Percentiles rank a stretch among this genome's conserved stretches.
Evolutionary conservation across 2,888 invertebrate species (phyloP).

Genomic region (Eupithecia centaureata): DNA sequence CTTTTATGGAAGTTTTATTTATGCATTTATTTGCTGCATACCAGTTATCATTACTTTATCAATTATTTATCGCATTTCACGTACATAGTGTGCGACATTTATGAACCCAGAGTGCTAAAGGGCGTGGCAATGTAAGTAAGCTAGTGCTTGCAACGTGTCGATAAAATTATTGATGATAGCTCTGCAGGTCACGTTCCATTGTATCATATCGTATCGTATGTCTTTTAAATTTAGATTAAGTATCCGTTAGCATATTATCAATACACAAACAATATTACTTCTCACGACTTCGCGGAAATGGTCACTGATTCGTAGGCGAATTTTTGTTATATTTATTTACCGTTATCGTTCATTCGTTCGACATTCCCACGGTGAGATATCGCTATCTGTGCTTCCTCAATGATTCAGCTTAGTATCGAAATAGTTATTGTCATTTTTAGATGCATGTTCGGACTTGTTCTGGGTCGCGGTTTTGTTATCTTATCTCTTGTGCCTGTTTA

Average conservation of each 20-base stretch:
- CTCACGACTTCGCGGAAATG: constrained; percentile 62
- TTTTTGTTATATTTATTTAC: constrained; percentile 54
- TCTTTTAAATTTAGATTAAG: constrained; percentile 29
- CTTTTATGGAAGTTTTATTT: neutral
- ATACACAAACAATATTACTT: constrained; percentile 48
- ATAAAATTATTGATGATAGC: constrained; percentile 28
- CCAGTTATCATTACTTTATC: neutral
- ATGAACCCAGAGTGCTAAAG: neutral
- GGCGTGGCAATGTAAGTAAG: neutral
- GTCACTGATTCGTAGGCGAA: constrained; percentile 55
- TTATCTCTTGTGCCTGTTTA: constrained; percentile 8
- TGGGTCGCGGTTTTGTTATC: constrained; percentile 18
- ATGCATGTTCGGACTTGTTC: constrained; percentile 46
- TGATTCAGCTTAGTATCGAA: constrained; percentile 48
- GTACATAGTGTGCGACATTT: neutral
- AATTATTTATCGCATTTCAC: neutral
- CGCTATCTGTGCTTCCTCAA: constrained; percentile 63
- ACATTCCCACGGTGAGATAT: constrained; percentile 73
- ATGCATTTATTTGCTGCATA: neutral
- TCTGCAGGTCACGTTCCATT: constrained; percentile 25
- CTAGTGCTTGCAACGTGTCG: constrained; percentile 20
- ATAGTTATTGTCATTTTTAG: constrained; percentile 43
- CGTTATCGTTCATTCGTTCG: constrained; percentile 47
- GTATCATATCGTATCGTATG: constrained; percentile 29
- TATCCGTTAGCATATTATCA: constrained; percentile 39